Conservation (phyloP, 1,140 invertebrate species). For the Schlechtendalia chinensis region DNA sequence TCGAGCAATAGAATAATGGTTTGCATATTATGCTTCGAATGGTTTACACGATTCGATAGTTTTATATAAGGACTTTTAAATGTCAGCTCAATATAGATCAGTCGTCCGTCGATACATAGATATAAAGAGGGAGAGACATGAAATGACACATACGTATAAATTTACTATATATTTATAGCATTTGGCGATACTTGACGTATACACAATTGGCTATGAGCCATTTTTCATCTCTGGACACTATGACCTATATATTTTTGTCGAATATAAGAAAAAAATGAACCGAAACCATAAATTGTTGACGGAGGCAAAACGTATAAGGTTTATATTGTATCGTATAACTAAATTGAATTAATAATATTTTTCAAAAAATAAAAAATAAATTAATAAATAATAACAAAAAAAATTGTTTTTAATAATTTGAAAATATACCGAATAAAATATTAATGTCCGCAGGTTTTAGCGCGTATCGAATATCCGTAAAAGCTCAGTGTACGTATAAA, state of each 20-base stretch:
- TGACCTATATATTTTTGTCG: conserved; percentile 34
- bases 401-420: no score
- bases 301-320: no score
- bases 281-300: not conserved
- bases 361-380: no score
- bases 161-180: conserved; percentile 32
- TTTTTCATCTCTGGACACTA: conserved; percentile 23
- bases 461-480: no score
- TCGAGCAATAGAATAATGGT: no score
- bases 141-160: conserved; percentile 32
- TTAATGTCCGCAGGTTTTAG: not conserved
- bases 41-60: not conserved
- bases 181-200: conserved; percentile 36
- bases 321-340: no score
- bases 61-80: conserved; percentile 3
- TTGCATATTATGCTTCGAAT: no score
- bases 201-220: conserved; percentile 26
- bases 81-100: conserved; percentile 14
- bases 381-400: no score
- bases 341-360: no score
- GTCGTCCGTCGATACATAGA: not conserved
- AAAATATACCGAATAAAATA: not conserved
- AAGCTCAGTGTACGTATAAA: not conserved
- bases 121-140: not conserved
- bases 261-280: not conserved